Evolutionary conservation across 2,888 invertebrate genomes (phyloP), one percentile per base, ranked within the genome.

Genomic region (Poecilobothrus nobilitatus): DNA sequence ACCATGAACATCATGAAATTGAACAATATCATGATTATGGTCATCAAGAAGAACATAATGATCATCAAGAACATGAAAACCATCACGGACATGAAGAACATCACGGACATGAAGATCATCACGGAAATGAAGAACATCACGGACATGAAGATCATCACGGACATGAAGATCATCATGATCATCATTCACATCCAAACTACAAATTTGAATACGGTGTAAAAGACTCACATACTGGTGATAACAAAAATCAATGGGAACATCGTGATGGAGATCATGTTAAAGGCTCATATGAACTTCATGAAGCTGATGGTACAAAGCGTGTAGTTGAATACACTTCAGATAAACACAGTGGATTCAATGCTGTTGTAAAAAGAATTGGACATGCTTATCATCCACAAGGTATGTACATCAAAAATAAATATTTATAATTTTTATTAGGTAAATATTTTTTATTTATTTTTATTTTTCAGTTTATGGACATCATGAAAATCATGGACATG

Each of bases 261-360:
- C 80, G 85, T 61, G 83, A 85, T 74, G 85, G 85, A 27, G 84
- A 84, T 74, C 76, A 78, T 70, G 85, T 85, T 6, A 84, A 84
- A 72, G 78, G 78, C 33, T 76, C 77, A 66, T 85, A 85, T 73
- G 80, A 82, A 1, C 75, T 85, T 7, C 82, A 84, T 71, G 83
- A 84, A 74, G 76, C 83, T 37, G 84, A 84, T 73, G 84, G 83
- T 65, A 83, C 83, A 1, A 83, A 83, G 20, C 78, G 84, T 71
- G 75, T 84, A 67, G 83, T 84, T 63, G 82, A 83, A 74, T 84
- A 84, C 73, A 77, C 79, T 6, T 82, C 84, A 33, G 84, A 84
- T 72, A 82, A 82, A 72, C 83, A 84, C 67, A 80, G 81, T 68
- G 84, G 84, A 27, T 84, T 84, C 75, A 83, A 84, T 71, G 84